Evolutionary conservation across 1,140 invertebrate species (phyloP), one percentile per base, ranked within the genome.

Genomic region (Anastrepha ludens): DNA sequence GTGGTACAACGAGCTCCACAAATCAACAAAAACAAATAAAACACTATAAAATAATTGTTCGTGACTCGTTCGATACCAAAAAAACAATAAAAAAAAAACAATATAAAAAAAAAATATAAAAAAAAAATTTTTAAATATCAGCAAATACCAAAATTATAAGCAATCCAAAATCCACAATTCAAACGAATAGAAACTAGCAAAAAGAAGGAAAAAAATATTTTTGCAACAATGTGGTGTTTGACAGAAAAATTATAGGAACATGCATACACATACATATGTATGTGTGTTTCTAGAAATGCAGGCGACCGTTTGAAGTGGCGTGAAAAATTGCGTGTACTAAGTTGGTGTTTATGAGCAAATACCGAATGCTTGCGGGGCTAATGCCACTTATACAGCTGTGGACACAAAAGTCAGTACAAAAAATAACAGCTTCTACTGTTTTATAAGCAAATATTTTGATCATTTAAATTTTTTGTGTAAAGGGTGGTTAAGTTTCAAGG

Each of bases 1-100:
- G 29, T 29, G n/a, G n/a, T 47, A 55, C 47, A 9, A 58, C 50
- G 7, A 15, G 17, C 39, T 15, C 5, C 15, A 29, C 74, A n/a
- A 74, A 62, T 62, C 11, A 67, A 67, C 64, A 67, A 67, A 67
- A 9, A 29, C 3, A 67, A 67, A 67, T 39, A 11, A 67, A 67
- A 39, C 15, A 62, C 17, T 62, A 62, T 7, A 7, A 55, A 55
- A 55, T 55, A 55, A 55, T n/a, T 62, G 13, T 62, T 62, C 60
- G 60, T 62, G 60, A 13, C 60, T 13, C 11, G 11, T 17, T 62
- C 60, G 13, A n/a, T n/a, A n/a, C n/a, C n/a, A n/a, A n/a, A n/a
- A n/a, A n/a, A n/a, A n/a, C n/a, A n/a, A n/a, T n/a, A 64, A n/a
- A n/a, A 20, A 65, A 11, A 20, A 29, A 65, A 65, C 13, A 62